Conservation (phyloP, 2,797 vertebrate genomes). For the Cuniculus paca region DNA sequence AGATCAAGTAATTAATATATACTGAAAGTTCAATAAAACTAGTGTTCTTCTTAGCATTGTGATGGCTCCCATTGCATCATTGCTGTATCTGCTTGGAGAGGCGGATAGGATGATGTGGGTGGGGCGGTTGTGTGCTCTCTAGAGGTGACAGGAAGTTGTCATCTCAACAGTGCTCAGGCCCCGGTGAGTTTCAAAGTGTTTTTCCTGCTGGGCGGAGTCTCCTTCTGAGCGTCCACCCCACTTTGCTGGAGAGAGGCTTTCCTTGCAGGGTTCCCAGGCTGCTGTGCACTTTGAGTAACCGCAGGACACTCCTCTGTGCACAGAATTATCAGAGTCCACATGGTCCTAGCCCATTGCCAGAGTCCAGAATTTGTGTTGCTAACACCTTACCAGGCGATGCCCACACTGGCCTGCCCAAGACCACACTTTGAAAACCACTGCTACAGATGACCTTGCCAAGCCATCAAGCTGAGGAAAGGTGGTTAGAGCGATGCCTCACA, state of each 20-base stretch:
- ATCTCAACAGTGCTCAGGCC: background rate
- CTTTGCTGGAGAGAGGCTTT: background rate
- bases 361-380: background rate
- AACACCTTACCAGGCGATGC: rapidly evolving
- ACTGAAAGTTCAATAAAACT: background rate
- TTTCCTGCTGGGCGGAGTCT: background rate
- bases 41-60: background rate
- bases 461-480: background rate
- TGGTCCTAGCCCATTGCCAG: too few relatives aligned
- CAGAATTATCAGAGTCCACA: too few relatives aligned
- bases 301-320: rapidly evolving
- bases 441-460: background rate
- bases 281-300: rapidly evolving
- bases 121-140: background rate
- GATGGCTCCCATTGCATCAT: rapidly evolving
- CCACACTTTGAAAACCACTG: background rate
- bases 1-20: background rate
- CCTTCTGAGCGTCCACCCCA: background rate
- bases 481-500: rapidly evolving
- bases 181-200: background rate
- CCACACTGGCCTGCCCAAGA: rapidly evolving
- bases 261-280: too few relatives aligned
- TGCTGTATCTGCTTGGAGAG: background rate
- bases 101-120: rapidly evolving
- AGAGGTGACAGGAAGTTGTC: background rate